A percentile compares a stretch with the other conserved stretches of the same genome.
These are phyloP conservation scores for Muscidifurax raptorellus DNA, from an alignment of 1,140 invertebrate species.

Conservation along the genomic window DNA sequence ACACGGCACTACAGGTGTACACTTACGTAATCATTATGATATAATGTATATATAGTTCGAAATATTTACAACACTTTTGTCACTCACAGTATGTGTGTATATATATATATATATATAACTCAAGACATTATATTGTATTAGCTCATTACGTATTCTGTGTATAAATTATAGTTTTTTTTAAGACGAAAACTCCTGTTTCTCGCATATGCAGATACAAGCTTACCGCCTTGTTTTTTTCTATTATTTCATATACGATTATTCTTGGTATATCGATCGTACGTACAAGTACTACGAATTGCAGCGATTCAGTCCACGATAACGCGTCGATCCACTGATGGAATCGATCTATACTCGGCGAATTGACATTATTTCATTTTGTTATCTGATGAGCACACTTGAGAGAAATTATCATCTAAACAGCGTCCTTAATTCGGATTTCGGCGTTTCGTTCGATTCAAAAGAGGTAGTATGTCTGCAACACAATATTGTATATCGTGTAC, in stretches of 20 bases:
- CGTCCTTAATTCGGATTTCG: constrained; percentile 1
- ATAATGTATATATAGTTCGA: not conserved
- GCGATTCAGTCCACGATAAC: constrained; percentile 21
- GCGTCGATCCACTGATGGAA: constrained; percentile 16
- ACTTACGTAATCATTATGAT: not conserved
- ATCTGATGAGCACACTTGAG: too few relatives aligned
- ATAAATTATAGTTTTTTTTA: too few relatives aligned
- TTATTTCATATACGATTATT: not conserved
- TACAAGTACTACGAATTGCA: constrained; percentile 44
- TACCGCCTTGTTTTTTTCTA: too few relatives aligned
- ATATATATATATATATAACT: too few relatives aligned
- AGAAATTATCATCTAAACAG: too few relatives aligned
- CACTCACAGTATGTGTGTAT: too few relatives aligned
- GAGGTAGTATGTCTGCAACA: constrained; percentile 60
- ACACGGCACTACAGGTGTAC: not conserved
- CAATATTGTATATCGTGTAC: too few relatives aligned
- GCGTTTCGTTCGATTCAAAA: constrained; percentile 51
- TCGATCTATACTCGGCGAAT: constrained; percentile 44
- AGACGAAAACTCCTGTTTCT: constrained; percentile 1
- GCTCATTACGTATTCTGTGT: too few relatives aligned
- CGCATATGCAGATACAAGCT: too few relatives aligned
- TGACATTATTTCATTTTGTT: constrained; percentile 26
- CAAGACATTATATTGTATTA: not conserved
- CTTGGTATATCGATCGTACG: constrained; percentile 17
- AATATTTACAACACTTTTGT: not conserved